phyloP scores from a whole-genome alignment of 1,140 invertebrate genomes.

The Vanessa tameamea region DNA sequence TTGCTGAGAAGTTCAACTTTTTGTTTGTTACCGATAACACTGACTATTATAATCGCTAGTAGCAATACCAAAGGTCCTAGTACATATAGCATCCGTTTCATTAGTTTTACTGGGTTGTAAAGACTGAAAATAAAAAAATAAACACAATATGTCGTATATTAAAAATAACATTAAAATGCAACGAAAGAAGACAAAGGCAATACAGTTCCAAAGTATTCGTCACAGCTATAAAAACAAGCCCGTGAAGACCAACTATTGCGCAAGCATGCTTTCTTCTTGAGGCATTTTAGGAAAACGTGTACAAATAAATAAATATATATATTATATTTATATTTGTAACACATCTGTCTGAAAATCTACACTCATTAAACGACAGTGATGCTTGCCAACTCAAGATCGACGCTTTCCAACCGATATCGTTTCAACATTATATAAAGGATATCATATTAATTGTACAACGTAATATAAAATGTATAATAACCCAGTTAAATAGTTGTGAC shows the following conservation, averaged over 20 bases:
- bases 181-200: too few relatives aligned
- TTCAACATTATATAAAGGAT: too few relatives aligned
- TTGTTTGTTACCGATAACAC: conserved; percentile 37
- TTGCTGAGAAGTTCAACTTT: conserved; percentile 37
- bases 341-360: too few relatives aligned
- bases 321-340: too few relatives aligned
- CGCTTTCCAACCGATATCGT: too few relatives aligned
- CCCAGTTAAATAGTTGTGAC: not conserved
- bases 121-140: conserved; percentile 59
- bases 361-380: too few relatives aligned
- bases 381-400: too few relatives aligned
- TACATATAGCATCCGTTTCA: conserved; percentile 60
- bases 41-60: conserved; percentile 41
- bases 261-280: not conserved
- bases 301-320: too few relatives aligned
- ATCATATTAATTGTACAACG: not conserved
- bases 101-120: conserved; percentile 63
- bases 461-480: not conserved
- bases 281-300: too few relatives aligned
- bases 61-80: conserved; percentile 49
- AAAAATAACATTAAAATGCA: not conserved
- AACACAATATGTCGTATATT: not conserved
- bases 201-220: too few relatives aligned
- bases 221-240: too few relatives aligned
- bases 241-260: too few relatives aligned